Evolutionary conservation across 2,888 invertebrate genomes (phyloP).

Genomic region (Hermaeophaga mercurialis): DNA sequence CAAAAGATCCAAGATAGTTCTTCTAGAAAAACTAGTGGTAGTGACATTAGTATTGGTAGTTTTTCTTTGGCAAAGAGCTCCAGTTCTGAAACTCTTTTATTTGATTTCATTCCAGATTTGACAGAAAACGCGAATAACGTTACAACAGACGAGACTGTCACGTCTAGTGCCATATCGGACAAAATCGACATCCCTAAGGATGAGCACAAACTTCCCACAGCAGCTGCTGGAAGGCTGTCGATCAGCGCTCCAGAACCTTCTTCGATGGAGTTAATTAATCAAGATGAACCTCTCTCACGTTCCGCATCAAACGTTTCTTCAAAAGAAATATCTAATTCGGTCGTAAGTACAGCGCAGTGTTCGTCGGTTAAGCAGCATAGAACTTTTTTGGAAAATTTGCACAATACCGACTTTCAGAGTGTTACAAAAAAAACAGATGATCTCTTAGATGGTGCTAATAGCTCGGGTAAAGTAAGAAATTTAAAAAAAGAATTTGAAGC

Average conservation of each 20-base stretch:
- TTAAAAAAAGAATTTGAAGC: constrained; percentile 90
- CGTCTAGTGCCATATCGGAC: constrained; percentile 66
- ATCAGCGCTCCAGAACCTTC: constrained; percentile 69
- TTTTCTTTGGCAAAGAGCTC: constrained; percentile 48
- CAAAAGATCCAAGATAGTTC: constrained; percentile 69
- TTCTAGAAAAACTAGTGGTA: constrained; percentile 41
- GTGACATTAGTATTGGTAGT: constrained; percentile 36
- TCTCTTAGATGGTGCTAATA: constrained; percentile 45
- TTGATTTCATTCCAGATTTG: constrained; percentile 33
- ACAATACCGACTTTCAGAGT: constrained; percentile 51
- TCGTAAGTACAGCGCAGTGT: constrained; percentile 59
- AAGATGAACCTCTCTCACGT: constrained; percentile 50
- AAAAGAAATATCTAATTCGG: constrained; percentile 55
- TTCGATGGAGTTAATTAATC: constrained; percentile 51
- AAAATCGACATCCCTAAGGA: constrained; percentile 58
- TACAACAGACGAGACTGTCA: constrained; percentile 40
- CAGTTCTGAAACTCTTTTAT: constrained; percentile 51
- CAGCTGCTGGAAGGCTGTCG: constrained; percentile 56
- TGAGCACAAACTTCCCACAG: constrained; percentile 38
- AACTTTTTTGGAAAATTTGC: constrained; percentile 59
- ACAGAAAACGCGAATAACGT: constrained; percentile 47
- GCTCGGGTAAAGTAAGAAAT: constrained; percentile 79
- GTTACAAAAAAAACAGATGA: constrained; percentile 53
- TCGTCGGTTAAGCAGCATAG: constrained; percentile 63
- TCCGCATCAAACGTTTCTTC: constrained; percentile 53